A percentile compares a stretch with the other conserved stretches of the same genome.
Conservation (phyloP, 2,113 vertebrate species). For the Pitta sordida region DNA sequence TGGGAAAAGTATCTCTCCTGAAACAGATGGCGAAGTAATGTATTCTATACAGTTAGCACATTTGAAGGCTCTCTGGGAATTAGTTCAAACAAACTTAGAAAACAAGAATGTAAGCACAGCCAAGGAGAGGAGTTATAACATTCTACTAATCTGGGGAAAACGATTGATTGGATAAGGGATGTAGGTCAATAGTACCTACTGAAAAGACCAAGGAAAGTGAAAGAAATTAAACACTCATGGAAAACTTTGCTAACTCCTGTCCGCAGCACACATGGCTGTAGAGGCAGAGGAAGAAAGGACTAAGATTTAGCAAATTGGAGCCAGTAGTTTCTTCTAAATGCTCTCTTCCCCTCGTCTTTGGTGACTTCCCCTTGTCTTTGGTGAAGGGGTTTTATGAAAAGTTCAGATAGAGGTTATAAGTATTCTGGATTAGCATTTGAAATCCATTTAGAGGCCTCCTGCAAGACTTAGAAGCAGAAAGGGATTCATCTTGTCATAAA, state of each 20-base stretch:
- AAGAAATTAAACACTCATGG: neutral
- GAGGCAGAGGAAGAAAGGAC: neutral
- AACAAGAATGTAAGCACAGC: neutral
- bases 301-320: neutral
- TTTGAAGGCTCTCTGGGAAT: neutral
- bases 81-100: conserved; percentile 43
- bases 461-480: neutral
- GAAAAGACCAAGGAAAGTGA: neutral
- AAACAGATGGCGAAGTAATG: conserved; percentile 48
- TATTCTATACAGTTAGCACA: conserved; percentile 43
- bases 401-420: neutral
- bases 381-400: neutral
- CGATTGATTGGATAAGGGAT: neutral
- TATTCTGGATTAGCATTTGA: neutral
- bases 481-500: conserved; percentile 14
- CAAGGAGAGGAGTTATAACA: neutral
- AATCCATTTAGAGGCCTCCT: neutral
- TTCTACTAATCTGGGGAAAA: neutral
- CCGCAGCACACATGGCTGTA: neutral
- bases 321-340: neutral
- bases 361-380: neutral
- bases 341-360: neutral
- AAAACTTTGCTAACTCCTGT: neutral
- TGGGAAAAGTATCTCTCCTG: neutral
- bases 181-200: neutral